A percentile compares a stretch with the other conserved stretches of the same genome.
phyloP scores from a whole-genome alignment of 2,113 vertebrate species.

The Motacilla tschutschensis region DNA sequence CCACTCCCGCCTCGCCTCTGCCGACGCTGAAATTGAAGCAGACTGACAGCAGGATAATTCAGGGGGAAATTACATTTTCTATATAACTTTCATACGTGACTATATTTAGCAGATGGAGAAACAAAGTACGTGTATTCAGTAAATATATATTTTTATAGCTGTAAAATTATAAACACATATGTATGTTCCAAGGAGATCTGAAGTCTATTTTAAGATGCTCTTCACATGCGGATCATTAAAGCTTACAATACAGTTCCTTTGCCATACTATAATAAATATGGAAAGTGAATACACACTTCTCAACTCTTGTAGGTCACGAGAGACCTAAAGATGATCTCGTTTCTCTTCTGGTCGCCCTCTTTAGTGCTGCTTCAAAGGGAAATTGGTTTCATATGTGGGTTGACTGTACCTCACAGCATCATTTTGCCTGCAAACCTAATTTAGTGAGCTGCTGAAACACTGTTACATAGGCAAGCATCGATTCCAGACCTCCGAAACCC shows the following conservation, averaged over 20 bases:
- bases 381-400: constrained; percentile 56
- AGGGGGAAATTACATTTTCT: constrained; percentile 39
- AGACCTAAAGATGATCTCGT: constrained; percentile 44
- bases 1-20: constrained; percentile 1
- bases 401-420: constrained; percentile 34
- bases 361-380: constrained; percentile 34
- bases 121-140: constrained; percentile 48
- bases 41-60: constrained; percentile 43
- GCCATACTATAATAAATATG: constrained; percentile 24
- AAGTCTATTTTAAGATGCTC: constrained; percentile 41
- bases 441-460: constrained; percentile 40
- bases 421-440: constrained; percentile 46
- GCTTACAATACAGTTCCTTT: constrained; percentile 6
- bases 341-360: constrained; percentile 41
- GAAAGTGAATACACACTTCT: constrained; percentile 30
- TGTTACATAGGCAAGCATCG: constrained; percentile 32
- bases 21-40: neutral
- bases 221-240: constrained; percentile 38
- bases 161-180: constrained; percentile 55
- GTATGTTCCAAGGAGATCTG: constrained; percentile 25
- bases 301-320: constrained; percentile 11
- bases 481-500: constrained; percentile 32
- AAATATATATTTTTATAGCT: constrained; percentile 59
- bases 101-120: constrained; percentile 59
- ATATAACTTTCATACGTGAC: constrained; percentile 25